A percentile compares a stretch with the other conserved stretches of the same genome.
phyloP scores from a whole-genome alignment of 2,888 invertebrate genomes.

The Apamea crenata region DNA sequence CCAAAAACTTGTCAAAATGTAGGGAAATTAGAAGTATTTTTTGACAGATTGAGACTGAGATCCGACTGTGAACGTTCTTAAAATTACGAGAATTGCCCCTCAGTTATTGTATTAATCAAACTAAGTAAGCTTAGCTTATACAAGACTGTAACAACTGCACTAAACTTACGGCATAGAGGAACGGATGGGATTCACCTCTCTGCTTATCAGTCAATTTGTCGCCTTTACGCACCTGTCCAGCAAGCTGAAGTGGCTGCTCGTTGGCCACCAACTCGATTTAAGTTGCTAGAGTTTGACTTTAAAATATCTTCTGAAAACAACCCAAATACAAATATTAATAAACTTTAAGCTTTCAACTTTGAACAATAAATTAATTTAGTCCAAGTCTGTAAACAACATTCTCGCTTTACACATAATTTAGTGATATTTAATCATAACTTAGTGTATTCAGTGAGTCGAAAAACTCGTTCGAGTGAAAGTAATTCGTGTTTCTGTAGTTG shows the following conservation, averaged over 20 bases:
- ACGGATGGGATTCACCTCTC: background rate
- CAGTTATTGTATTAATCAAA: too few species aligned
- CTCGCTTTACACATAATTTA: constrained; percentile 32
- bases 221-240: background rate
- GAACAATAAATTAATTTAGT: constrained; percentile 34
- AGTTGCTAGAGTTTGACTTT: background rate
- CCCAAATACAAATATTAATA: background rate
- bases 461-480: constrained; percentile 41
- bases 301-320: background rate
- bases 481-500: constrained; percentile 38
- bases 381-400: constrained; percentile 1
- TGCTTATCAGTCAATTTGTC: background rate
- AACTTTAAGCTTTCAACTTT: constrained; percentile 11
- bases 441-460: constrained; percentile 43
- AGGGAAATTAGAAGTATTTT: too few species aligned
- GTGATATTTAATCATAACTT: background rate
- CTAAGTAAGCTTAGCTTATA: too few species aligned
- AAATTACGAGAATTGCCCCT: too few species aligned
- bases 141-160: too few species aligned
- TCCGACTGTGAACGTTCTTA: too few species aligned
- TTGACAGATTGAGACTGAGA: too few species aligned
- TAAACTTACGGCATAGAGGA: too few species aligned
- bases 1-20: too few species aligned
- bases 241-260: too few species aligned
- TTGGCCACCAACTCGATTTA: background rate